phyloP scores from a whole-genome alignment of 2,888 invertebrate genomes.

The Keiferia lycopersicella region DNA sequence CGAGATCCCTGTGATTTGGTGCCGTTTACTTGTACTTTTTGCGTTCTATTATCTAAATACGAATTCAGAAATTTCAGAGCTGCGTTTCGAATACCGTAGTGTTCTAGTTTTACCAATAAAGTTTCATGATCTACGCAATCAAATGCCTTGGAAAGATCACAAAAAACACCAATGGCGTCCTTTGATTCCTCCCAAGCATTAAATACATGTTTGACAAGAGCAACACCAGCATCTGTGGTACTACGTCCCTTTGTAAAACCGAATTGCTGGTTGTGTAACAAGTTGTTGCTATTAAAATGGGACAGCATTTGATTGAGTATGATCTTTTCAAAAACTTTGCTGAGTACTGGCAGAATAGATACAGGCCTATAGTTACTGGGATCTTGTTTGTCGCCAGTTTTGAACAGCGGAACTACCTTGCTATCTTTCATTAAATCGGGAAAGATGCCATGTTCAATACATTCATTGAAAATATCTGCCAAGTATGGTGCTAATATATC shows the following conservation, averaged over 20 bases:
- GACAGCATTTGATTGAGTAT: not conserved
- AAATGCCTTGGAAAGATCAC: conserved; percentile 25
- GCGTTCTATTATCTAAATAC: conserved; percentile 13
- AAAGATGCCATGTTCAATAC: not conserved
- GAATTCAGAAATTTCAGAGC: not conserved
- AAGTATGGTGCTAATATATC: not conserved
- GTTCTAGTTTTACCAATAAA: conserved; percentile 12
- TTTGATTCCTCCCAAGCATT: conserved; percentile 12
- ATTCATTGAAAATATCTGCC: not conserved
- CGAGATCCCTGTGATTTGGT: too few relatives aligned
- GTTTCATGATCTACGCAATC: conserved; percentile 25
- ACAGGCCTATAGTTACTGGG: not conserved
- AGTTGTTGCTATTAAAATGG: not conserved
- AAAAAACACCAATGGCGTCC: conserved; percentile 24
- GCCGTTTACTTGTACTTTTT: too few relatives aligned
- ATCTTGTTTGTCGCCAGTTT: not conserved
- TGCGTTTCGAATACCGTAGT: conserved; percentile 14
- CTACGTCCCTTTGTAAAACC: not conserved
- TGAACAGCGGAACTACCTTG: too few relatives aligned
- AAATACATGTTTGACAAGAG: not conserved
- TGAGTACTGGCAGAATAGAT: not conserved
- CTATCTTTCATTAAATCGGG: not conserved
- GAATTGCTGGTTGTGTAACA: not conserved
- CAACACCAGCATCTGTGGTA: not conserved
- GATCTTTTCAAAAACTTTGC: not conserved